A percentile compares a stretch with the other conserved stretches of the same genome.
These are phyloP conservation scores for Macropus fuliginosus DNA, from an alignment of 2,797 vertebrate genomes.

Conservation along the genomic window DNA sequence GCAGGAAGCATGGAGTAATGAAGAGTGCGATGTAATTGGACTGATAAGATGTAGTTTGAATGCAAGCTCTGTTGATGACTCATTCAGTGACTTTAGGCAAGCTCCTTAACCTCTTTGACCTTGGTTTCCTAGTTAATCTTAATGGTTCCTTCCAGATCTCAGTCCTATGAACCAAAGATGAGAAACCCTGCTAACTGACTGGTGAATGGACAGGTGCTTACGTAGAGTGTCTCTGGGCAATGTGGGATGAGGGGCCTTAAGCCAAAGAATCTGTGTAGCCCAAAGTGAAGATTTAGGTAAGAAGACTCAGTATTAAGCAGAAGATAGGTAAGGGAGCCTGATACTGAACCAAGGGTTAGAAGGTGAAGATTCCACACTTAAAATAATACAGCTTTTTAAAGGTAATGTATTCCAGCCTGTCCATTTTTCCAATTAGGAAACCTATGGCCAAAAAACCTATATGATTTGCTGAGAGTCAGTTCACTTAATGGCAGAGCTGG, in stretches of 20 bases:
- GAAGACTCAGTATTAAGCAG: background rate
- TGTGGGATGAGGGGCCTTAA: constrained; percentile 9
- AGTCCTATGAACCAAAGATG: background rate
- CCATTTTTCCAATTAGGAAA: background rate
- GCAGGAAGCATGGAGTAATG: background rate
- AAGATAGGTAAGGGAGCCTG: background rate
- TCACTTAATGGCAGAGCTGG: background rate
- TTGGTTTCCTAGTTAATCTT: background rate
- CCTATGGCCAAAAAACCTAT: background rate
- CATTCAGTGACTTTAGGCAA: background rate
- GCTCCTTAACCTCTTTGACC: background rate
- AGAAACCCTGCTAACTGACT: background rate
- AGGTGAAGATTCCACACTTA: background rate
- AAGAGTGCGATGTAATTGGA: background rate
- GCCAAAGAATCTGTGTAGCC: background rate
- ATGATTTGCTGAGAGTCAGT: background rate
- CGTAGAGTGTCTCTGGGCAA: background rate
- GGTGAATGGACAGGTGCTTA: background rate
- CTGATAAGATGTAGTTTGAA: background rate
- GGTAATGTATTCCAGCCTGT: background rate
- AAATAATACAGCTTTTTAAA: background rate
- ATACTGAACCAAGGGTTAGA: background rate
- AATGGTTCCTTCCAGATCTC: background rate
- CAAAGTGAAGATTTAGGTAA: constrained; percentile 1
- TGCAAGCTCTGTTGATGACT: background rate